Evolutionary conservation across 2,888 invertebrate genomes (phyloP).

Genomic region (Drosophila prostipennis): DNA sequence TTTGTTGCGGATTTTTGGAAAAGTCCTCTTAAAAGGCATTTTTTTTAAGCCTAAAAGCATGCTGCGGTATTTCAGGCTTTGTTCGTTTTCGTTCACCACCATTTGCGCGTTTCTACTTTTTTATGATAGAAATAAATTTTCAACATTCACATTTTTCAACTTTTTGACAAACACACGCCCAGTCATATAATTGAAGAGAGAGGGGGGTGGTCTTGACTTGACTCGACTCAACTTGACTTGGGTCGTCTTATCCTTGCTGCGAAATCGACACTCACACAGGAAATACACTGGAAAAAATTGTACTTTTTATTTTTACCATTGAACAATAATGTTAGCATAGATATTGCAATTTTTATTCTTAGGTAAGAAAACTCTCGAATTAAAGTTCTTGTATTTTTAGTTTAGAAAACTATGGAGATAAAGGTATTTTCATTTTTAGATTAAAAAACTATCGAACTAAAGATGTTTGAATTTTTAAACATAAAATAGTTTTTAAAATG

Average conservation of each 20-base stretch:
- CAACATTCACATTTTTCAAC: conserved; percentile 50
- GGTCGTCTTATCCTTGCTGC: conserved; percentile 48
- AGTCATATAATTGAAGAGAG: conserved; percentile 48
- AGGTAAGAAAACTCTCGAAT: too few relatives aligned
- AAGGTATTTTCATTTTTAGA: too few relatives aligned
- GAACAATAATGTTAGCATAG: too few relatives aligned
- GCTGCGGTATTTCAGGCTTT: conserved; percentile 36
- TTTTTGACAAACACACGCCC: conserved; percentile 29
- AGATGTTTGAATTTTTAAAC: too few relatives aligned
- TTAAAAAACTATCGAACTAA: too few relatives aligned
- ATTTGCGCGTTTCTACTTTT: conserved; percentile 1
- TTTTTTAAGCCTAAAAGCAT: conserved; percentile 49
- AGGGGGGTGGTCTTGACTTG: conserved; percentile 14
- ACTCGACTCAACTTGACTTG: conserved; percentile 39
- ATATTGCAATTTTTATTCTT: too few relatives aligned
- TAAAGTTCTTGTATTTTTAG: too few relatives aligned
- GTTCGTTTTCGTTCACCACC: conserved; percentile 5
- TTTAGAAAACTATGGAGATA: too few relatives aligned
- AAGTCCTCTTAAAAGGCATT: conserved; percentile 37
- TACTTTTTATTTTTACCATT: background rate
- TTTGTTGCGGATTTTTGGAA: conserved; percentile 12
- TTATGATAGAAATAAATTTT: conserved; percentile 59
- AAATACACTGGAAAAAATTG: conserved; percentile 12
- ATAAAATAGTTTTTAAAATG: too few relatives aligned
- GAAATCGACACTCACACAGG: conserved; percentile 45